phyloP scores from a whole-genome alignment of 2,888 invertebrate genomes.

The Epicampocera succincta region DNA sequence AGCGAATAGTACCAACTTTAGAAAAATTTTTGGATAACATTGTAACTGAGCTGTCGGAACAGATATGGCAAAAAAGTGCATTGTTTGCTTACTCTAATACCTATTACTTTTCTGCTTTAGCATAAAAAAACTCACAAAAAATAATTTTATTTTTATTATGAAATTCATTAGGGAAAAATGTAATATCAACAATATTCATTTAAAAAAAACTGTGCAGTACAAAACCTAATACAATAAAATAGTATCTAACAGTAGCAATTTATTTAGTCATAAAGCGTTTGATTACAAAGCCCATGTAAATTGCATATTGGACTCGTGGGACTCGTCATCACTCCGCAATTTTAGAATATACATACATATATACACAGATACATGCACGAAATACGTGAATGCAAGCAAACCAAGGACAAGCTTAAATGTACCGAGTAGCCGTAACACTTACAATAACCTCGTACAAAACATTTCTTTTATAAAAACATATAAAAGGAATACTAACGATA shows the following conservation, averaged over 20 bases:
- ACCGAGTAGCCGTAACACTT: too few species aligned
- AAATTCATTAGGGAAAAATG: neutral
- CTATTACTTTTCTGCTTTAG: too few species aligned
- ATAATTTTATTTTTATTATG: neutral
- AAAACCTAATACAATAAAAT: conserved; percentile 36
- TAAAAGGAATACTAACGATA: too few species aligned
- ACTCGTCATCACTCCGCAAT: conserved; percentile 47
- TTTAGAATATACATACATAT: neutral
- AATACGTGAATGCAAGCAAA: neutral
- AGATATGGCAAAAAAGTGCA: too few species aligned
- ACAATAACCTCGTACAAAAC: too few species aligned
- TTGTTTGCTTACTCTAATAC: too few species aligned
- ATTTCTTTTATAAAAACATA: too few species aligned
- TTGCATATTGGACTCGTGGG: conserved; percentile 55
- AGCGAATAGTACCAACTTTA: too few species aligned
- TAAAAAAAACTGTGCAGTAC: conserved; percentile 30
- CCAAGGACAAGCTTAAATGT: conserved; percentile 7
- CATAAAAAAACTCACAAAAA: too few species aligned
- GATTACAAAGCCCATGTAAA: conserved; percentile 65
- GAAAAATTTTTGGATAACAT: too few species aligned
- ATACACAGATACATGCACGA: neutral
- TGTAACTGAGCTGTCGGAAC: too few species aligned
- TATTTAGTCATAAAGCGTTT: conserved; percentile 62
- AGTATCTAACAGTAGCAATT: conserved; percentile 63
- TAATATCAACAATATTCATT: neutral